Conservation (phyloP, 2,113 vertebrate genomes). For the Polypterus bichir region DNA sequence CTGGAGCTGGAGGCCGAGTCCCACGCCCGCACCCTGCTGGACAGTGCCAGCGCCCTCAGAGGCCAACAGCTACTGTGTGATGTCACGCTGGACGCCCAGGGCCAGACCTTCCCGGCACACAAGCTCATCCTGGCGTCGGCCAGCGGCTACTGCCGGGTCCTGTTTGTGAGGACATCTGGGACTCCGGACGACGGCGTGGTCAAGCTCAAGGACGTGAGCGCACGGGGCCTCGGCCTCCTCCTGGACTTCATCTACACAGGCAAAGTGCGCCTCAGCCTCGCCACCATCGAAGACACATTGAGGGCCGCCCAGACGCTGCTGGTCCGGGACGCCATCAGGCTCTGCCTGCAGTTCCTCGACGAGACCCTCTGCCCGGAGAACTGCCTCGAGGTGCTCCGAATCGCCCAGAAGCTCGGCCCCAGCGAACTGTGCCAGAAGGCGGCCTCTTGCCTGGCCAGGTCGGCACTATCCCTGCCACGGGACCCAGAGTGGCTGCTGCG, state of each 20-base stretch:
- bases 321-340: constrained; percentile 30
- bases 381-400: constrained; percentile 26
- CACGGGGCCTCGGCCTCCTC: constrained; percentile 25
- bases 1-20: constrained; percentile 16
- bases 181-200: neutral
- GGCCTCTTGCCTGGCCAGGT: neutral
- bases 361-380: constrained; percentile 19
- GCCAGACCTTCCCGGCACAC: constrained; percentile 28
- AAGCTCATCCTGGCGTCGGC: constrained; percentile 27
- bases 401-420: constrained; percentile 15
- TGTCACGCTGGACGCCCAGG: constrained; percentile 28
- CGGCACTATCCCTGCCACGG: constrained; percentile 19
- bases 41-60: constrained; percentile 20
- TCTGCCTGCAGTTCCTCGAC: constrained; percentile 34
- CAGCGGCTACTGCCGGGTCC: constrained; percentile 31
- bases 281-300: constrained; percentile 33
- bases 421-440: constrained; percentile 26
- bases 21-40: constrained; percentile 24
- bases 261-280: constrained; percentile 26
- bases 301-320: constrained; percentile 31
- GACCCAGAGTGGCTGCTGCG: constrained; percentile 16
- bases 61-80: constrained; percentile 2
- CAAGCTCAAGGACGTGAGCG: constrained; percentile 17
- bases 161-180: constrained; percentile 5
- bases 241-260: constrained; percentile 40